Evolutionary conservation across 2,888 invertebrate species (phyloP).

Genomic region (Cantharis lateralis): DNA sequence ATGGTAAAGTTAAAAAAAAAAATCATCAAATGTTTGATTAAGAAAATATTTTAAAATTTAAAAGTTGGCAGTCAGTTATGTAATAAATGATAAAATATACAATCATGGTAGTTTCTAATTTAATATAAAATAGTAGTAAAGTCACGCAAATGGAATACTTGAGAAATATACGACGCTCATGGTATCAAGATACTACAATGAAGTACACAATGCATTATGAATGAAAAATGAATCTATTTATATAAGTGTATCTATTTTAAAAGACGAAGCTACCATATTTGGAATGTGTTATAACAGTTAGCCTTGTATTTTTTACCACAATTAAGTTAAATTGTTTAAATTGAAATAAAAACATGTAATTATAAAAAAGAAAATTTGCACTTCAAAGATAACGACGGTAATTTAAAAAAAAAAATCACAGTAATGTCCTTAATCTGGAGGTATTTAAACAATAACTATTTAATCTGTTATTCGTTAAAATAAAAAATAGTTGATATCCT

Average conservation of each 20-base stretch:
- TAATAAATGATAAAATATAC: not conserved
- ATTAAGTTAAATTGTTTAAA: not conserved
- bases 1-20: too few relatives aligned
- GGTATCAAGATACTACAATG: not conserved
- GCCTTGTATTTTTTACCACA: not conserved
- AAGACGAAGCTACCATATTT: not conserved
- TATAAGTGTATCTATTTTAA: conserved; percentile 1
- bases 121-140: not conserved
- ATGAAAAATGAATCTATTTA: conserved; percentile 3
- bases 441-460: not conserved
- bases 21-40: too few relatives aligned
- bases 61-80: not conserved
- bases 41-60: not conserved
- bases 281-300: not conserved
- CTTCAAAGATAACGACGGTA: not conserved
- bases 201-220: conserved; percentile 4
- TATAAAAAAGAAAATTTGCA: not conserved
- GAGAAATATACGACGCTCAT: not conserved
- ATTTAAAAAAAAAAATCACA: not conserved
- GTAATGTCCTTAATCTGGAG: not conserved
- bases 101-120: not conserved
- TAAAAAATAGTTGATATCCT: not conserved
- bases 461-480: not conserved
- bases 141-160: not conserved
- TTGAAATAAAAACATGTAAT: not conserved